Base-by-base conservation (phyloP, 1,140 invertebrate species). In the Drosophila serrata region DNA sequence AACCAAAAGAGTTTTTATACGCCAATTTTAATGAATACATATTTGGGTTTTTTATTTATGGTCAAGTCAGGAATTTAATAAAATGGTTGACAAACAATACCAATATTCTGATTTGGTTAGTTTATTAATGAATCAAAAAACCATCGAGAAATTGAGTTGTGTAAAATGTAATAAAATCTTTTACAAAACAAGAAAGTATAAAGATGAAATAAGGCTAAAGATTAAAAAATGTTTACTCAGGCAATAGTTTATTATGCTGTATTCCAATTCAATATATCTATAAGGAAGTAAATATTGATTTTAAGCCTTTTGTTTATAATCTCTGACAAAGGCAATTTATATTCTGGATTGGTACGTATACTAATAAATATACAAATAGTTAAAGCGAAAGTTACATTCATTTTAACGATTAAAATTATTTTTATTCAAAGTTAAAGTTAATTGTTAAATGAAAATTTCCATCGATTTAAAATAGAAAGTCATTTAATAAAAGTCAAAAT, bases 111-210 rank as follows among this genome's bases (percentile, higher is more conserved):
- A 35, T 15, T 53, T 15, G 7, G 12, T 53, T 53, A 15, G 1
- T 15, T 53, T 35, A 35, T 53, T 22, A 53, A 15, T 35, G 9
- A 35, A 19, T 13, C 27, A 31, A 19, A 7, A 17, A 12, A 12
- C 27, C 15, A 17, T 19, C 6, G n/a, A 12, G 27, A 31, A 12
- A 17, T 31, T 12, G 9, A 12, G 5, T 9, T 31, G 0, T n/a
- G n/a, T 49, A 12, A 4, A 49, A 12, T 17, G n/a, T 2, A 49
- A 17, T 6, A 2, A 9, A 0, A 31, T 2, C 5, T 6, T 48
- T n/a, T 48, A 48, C 46, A 48, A 48, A n/a, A n/a, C 24, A 48
- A 48, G 15, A n/a, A 48, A 27, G n/a, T 27, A 48, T 7, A 27
- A 4, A 6, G 27, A n/a, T n/a, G 19, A 12, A 33, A 33, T 33